Percentiles rank a stretch among this genome's conserved stretches.
Evolutionary conservation across 2,113 vertebrate species (phyloP).

Genomic region (Anhinga rufa): DNA sequence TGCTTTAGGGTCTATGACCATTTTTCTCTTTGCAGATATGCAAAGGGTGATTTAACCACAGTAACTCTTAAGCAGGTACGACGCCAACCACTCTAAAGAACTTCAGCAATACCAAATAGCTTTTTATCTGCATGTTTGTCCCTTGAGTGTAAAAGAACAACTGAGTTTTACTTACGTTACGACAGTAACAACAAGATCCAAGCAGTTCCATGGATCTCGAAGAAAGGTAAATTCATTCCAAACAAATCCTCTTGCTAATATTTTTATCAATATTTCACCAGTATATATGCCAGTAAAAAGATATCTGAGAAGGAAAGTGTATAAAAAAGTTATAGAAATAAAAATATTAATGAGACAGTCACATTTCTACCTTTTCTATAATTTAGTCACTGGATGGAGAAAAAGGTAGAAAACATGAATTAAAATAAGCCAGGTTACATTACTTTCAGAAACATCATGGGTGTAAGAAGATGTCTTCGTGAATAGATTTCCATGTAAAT

Average conservation of each 20-base stretch:
- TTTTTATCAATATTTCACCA: conserved; percentile 86
- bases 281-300: conserved; percentile 88
- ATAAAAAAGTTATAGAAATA: conserved; percentile 19
- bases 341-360: neutral
- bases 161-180: conserved; percentile 80
- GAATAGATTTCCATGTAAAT: neutral
- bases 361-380: neutral
- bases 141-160: neutral
- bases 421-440: neutral
- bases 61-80: neutral
- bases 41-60: neutral
- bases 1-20: neutral
- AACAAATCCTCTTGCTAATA: conserved; percentile 89
- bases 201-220: conserved; percentile 91
- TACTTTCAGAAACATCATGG: neutral
- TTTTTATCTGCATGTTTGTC: neutral
- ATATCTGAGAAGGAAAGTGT: conserved; percentile 68
- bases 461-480: neutral
- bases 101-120: neutral
- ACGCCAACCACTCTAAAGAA: neutral
- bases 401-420: neutral
- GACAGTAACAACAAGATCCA: conserved; percentile 84
- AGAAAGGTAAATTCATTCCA: conserved; percentile 88
- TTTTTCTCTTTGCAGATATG: neutral
- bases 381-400: neutral